Percentiles rank a stretch among this genome's conserved stretches.
Conservation (phyloP, 2,888 invertebrate genomes). For the Lottia scabra region DNA sequence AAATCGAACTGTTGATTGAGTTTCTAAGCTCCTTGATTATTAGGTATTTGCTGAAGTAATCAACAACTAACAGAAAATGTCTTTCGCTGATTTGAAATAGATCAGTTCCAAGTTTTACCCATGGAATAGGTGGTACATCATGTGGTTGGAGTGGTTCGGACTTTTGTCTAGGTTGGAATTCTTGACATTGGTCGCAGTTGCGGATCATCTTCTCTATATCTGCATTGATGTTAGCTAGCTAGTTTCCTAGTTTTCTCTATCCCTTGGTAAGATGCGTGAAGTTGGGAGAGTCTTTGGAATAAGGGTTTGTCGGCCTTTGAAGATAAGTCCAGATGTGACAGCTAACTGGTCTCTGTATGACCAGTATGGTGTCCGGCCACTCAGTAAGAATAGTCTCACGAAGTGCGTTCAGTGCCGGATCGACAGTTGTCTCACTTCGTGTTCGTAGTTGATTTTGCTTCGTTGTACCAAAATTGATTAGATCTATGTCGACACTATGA, state of each 20-base stretch:
- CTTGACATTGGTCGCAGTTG: conserved; percentile 17
- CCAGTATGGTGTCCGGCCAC: conserved; percentile 25
- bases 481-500: conserved; percentile 7
- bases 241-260: conserved; percentile 22
- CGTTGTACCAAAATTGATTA: conserved; percentile 9
- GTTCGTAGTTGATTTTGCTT: conserved; percentile 10
- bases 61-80: conserved; percentile 15
- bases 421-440: neutral
- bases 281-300: conserved; percentile 20
- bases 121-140: conserved; percentile 21
- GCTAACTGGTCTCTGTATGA: conserved; percentile 22
- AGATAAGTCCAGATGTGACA: no score
- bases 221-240: conserved; percentile 23
- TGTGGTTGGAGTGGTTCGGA: conserved; percentile 16
- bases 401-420: conserved; percentile 19
- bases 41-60: conserved; percentile 18
- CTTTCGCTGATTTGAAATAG: conserved; percentile 18
- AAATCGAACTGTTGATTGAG: conserved; percentile 7
- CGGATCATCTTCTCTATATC: conserved; percentile 19
- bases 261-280: conserved; percentile 21
- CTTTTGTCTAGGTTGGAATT: conserved; percentile 4
- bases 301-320: conserved; percentile 25
- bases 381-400: conserved; percentile 16
- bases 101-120: conserved; percentile 26
- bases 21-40: conserved; percentile 3